Base-by-base conservation (phyloP, 2,113 vertebrate species). In the Scophthalmus maximus region DNA sequence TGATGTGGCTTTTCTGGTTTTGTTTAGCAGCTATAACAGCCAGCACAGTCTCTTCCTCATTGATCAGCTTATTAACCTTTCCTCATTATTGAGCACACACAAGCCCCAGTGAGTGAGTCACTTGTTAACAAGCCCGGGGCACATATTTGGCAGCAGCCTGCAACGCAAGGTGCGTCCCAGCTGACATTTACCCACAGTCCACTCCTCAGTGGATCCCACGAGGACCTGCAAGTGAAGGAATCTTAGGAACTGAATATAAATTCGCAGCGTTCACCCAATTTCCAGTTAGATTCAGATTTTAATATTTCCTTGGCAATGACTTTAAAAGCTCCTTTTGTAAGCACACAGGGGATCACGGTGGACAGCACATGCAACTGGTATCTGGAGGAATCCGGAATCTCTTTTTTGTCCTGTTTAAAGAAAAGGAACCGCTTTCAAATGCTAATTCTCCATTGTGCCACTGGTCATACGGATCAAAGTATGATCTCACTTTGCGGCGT, bases 51-150 rank as follows among this genome's bases (percentile, higher is more conserved):
- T 59, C 82, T 23, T 64, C 80, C 66, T 76, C 76, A 89, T 88
- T 81, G 88, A 91, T 85, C 60, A 63, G 55, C 77, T 88, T 73
- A 83, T 90, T 89, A 91, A 85, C 87, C 83, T 83, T 87, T 81
- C 73, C 75, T 76, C 44, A 22, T 84, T 87, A 89, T 68, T 74
- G 73, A 87, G 76, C 69, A 42, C 65, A 63, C 34, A 32, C 59
- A 5, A 29, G 42, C 74, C 56, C 69, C 29, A 25, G 44, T 73
- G 69, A 67, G 84, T 7, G 53, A 85, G 78, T 73, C 81, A 78
- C 76, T 76, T 79, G 72, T 84, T 85, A 88, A 86, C 81, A 79
- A 85, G 79, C 73, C 56, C 0, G 38, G 50, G 73, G 76, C 69
- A 67, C 55, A 60, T 51, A 38, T 64, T 62, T 22, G 52, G 46